phyloP scores from a whole-genome alignment of 2,113 vertebrate species.

The Oxyura jamaicensis region DNA sequence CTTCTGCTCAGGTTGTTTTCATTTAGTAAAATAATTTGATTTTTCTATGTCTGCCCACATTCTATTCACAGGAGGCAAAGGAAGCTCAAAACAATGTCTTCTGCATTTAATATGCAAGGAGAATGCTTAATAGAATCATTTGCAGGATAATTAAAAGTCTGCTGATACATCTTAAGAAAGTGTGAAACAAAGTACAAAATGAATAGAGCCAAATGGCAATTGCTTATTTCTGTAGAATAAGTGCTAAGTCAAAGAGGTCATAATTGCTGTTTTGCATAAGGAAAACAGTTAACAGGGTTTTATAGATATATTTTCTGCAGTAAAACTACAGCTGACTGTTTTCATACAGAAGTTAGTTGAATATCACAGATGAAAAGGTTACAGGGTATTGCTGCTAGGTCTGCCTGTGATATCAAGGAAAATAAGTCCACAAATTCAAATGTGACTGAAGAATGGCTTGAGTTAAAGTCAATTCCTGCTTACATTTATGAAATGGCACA shows the following conservation, averaged over 20 bases:
- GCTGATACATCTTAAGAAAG: slow-evolving; percentile 71
- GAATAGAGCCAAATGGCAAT: slow-evolving; percentile 63
- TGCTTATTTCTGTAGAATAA: slow-evolving; percentile 72
- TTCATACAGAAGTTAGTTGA: slow-evolving; percentile 38
- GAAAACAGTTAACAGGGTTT: slow-evolving; percentile 68
- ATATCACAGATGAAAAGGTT: slow-evolving; percentile 42
- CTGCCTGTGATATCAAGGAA: background rate
- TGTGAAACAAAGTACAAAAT: slow-evolving; percentile 72
- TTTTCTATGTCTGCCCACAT: slow-evolving; percentile 75
- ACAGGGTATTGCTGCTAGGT: background rate
- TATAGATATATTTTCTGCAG: slow-evolving; percentile 40
- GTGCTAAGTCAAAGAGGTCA: slow-evolving; percentile 75
- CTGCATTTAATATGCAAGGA: slow-evolving; percentile 76
- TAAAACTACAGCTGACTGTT: slow-evolving; percentile 54
- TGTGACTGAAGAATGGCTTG: background rate
- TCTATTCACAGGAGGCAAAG: slow-evolving; percentile 66
- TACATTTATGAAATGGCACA: background rate
- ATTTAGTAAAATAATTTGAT: slow-evolving; percentile 77
- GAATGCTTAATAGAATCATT: slow-evolving; percentile 74
- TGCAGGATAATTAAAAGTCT: slow-evolving; percentile 77
- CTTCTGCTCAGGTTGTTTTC: slow-evolving; percentile 75
- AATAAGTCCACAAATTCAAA: slow-evolving; percentile 27
- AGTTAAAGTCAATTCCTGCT: background rate
- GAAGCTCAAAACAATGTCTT: slow-evolving; percentile 73
- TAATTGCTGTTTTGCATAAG: slow-evolving; percentile 66